phyloP scores from a whole-genome alignment of 2,113 vertebrate species.

The Lathamus discolor region DNA sequence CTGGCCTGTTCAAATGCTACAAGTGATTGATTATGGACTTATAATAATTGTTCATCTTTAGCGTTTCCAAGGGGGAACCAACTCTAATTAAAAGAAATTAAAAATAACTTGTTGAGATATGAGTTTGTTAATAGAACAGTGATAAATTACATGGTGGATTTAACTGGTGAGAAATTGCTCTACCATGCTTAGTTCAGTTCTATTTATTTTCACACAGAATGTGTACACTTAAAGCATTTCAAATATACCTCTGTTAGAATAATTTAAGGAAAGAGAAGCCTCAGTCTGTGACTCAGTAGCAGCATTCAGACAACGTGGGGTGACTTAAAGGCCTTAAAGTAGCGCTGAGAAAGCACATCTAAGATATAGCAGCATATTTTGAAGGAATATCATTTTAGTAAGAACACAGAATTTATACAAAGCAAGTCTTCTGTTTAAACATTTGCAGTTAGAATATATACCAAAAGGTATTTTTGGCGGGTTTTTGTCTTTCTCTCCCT shows the following conservation, averaged over 20 bases:
- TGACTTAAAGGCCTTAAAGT: background rate
- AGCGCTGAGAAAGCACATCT: background rate
- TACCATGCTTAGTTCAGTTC: background rate
- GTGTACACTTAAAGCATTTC: background rate
- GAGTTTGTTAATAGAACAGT: slow-evolving; percentile 23
- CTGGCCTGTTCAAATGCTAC: background rate
- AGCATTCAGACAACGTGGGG: background rate
- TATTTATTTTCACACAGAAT: background rate
- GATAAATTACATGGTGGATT: background rate
- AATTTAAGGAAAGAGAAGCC: background rate
- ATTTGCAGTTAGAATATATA: background rate
- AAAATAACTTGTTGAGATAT: slow-evolving; percentile 20
- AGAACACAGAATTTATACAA: background rate
- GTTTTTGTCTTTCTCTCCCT: background rate
- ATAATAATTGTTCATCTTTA: background rate
- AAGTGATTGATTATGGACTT: slow-evolving; percentile 23
- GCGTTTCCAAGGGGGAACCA: background rate
- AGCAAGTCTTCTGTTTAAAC: background rate
- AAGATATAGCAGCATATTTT: fast-evolving
- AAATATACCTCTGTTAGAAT: background rate
- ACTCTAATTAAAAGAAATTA: slow-evolving; percentile 40
- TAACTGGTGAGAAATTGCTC: background rate
- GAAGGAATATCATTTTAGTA: background rate
- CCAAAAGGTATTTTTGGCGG: background rate
- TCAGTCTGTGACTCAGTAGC: background rate